A percentile compares a stretch with the other conserved stretches of the same genome.
Evolutionary conservation across 1,140 invertebrate genomes (phyloP).

Genomic region (Trichoplusia ni): DNA sequence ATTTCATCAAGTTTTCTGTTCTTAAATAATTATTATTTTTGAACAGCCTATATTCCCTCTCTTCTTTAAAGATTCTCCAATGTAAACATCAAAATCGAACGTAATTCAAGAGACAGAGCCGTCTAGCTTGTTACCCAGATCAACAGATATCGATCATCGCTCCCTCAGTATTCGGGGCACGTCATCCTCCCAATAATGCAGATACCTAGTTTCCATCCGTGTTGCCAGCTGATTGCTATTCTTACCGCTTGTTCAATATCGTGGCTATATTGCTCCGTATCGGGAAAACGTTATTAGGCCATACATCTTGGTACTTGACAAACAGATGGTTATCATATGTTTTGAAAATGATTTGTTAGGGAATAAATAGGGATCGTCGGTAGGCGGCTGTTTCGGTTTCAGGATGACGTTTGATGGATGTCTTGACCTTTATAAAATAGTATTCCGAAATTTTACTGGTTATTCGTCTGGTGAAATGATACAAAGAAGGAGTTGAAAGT

Average conservation of each 20-base stretch:
- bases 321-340: constrained; percentile 24
- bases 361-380: neutral
- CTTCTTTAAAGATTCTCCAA: no score
- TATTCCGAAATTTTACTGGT: no score
- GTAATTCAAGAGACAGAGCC: neutral
- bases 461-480: no score
- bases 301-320: constrained; percentile 25
- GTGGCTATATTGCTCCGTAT: constrained; percentile 35
- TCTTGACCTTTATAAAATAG: no score
- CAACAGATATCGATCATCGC: constrained; percentile 13
- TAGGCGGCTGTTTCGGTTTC: neutral
- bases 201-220: constrained; percentile 31
- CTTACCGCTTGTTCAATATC: constrained; percentile 52
- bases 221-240: constrained; percentile 54
- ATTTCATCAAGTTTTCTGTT: no score
- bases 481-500: no score
- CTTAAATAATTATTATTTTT: no score
- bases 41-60: no score
- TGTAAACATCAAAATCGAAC: no score
- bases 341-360: constrained; percentile 12
- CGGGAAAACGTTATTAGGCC: constrained; percentile 14
- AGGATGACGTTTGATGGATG: no score
- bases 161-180: constrained; percentile 17
- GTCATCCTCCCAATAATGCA: constrained; percentile 37
- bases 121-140: neutral